phyloP scores from a whole-genome alignment of 2,888 invertebrate species.

The Endotricha flammealis region DNA sequence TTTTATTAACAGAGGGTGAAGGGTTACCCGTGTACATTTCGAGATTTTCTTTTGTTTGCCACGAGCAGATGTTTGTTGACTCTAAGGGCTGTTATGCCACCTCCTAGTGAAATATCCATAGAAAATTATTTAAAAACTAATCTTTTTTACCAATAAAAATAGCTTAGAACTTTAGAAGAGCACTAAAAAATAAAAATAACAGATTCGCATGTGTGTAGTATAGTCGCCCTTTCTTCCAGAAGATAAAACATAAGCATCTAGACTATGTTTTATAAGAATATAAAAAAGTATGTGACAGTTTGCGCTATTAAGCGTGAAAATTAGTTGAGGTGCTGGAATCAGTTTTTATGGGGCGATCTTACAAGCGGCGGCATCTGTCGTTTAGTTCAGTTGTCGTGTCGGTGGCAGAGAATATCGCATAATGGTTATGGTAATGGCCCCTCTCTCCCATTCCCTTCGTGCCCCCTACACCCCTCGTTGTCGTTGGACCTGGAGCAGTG shows the following conservation, averaged over 20 bases:
- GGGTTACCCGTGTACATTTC: constrained; percentile 28
- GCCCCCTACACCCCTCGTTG: constrained; percentile 17
- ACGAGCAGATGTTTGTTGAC: constrained; percentile 12
- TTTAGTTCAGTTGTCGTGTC: constrained; percentile 36
- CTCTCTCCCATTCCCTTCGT: constrained; percentile 27
- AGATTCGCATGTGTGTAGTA: too few relatives aligned
- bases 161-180: not conserved
- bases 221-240: too few relatives aligned
- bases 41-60: constrained; percentile 17
- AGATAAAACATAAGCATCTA: too few relatives aligned
- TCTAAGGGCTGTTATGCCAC: constrained; percentile 2
- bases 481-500: constrained; percentile 31
- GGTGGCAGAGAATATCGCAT: constrained; percentile 39
- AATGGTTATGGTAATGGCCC: constrained; percentile 49
- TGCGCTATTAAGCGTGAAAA: constrained; percentile 20
- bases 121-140: not conserved
- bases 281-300: not conserved
- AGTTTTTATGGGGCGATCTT: constrained; percentile 31
- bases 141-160: not conserved
- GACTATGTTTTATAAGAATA: too few relatives aligned
- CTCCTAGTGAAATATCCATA: not conserved
- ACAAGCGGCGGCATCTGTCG: constrained; percentile 37
- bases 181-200: too few relatives aligned
- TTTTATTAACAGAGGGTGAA: constrained; percentile 39
- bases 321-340: constrained; percentile 25